A percentile compares a stretch with the other conserved stretches of the same genome.
phyloP scores from a whole-genome alignment of 1,140 invertebrate genomes.

The Nasonia vitripennis region DNA sequence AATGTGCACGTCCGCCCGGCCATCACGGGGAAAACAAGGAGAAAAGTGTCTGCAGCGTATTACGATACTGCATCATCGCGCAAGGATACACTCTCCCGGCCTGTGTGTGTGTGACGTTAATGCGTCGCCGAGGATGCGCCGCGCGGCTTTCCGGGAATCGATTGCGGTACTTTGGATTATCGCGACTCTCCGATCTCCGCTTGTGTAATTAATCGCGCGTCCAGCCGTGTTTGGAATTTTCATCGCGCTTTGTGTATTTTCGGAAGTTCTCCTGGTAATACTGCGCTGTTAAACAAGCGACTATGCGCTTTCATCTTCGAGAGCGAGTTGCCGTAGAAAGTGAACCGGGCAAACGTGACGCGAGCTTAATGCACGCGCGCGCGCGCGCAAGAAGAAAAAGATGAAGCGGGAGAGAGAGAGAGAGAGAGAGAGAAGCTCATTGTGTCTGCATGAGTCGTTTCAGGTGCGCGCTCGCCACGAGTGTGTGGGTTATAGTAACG shows the following conservation, averaged over 20 bases:
- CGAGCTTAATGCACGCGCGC: background rate
- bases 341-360: slow-evolving; percentile 31
- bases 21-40: background rate
- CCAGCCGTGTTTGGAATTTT: too few species aligned
- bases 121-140: background rate
- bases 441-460: slow-evolving; percentile 11
- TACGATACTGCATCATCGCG: background rate
- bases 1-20: background rate
- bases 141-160: background rate
- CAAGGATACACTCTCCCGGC: background rate
- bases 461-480: background rate
- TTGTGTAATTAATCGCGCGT: too few species aligned
- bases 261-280: too few species aligned
- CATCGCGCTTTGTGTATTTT: too few species aligned
- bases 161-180: slow-evolving; percentile 5
- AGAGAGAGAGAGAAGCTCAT: slow-evolving; percentile 25
- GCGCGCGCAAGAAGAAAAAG: background rate
- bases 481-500: background rate
- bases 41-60: background rate
- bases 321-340: background rate
- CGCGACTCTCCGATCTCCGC: too few species aligned
- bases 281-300: background rate
- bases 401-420: background rate
- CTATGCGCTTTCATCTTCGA: background rate
- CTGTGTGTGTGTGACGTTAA: background rate